A percentile compares a stretch with the other conserved stretches of the same genome.
These are phyloP conservation scores for Idaea straminata DNA, from an alignment of 2,888 invertebrate genomes.

Conservation along the genomic window DNA sequence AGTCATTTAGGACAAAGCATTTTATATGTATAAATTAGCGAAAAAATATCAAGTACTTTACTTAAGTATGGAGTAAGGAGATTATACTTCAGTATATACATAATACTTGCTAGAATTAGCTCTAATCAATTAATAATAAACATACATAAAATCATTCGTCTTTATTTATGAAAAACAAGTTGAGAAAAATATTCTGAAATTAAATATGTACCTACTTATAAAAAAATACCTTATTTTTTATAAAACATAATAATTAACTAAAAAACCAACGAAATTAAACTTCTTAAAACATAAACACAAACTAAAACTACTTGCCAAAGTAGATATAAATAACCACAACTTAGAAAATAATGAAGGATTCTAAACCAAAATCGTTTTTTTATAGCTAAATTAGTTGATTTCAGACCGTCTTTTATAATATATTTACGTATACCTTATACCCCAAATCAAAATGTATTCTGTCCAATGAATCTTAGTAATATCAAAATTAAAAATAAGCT, in stretches of 20 bases:
- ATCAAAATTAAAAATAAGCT: constrained; percentile 27
- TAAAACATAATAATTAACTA: background rate
- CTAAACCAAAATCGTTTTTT: background rate
- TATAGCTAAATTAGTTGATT: constrained; percentile 8
- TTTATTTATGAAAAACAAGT: too few species aligned
- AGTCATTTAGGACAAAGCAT: too few species aligned
- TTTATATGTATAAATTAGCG: too few species aligned
- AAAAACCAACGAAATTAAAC: background rate
- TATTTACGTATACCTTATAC: constrained; percentile 21
- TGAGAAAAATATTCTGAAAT: too few species aligned
- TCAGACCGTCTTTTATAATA: constrained; percentile 23
- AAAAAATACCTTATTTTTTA: too few species aligned
- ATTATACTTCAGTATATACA: too few species aligned
- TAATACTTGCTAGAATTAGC: too few species aligned
- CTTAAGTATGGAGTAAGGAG: too few species aligned
- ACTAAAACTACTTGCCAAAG: background rate
- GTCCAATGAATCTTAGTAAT: constrained; percentile 14
- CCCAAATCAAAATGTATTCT: constrained; percentile 15
- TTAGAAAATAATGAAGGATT: background rate
- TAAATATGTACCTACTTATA: too few species aligned
- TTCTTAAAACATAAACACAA: background rate
- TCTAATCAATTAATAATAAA: too few species aligned
- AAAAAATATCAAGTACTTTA: too few species aligned
- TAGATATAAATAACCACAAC: background rate
- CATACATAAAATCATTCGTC: too few species aligned